Conservation (phyloP, 2,888 invertebrate species). For the Boloria selene region DNA sequence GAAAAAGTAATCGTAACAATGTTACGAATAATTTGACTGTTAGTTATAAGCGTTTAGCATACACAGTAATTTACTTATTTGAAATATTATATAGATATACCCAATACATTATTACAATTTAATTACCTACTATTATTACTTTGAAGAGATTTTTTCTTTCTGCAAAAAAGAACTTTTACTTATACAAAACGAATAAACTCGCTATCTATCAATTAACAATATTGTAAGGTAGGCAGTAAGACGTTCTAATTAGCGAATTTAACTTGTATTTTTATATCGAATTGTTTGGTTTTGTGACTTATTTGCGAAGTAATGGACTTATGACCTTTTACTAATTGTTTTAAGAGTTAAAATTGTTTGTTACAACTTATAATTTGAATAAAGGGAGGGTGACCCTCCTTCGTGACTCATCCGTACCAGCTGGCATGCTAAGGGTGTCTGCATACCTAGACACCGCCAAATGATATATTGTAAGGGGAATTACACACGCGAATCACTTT, state of each 20-base stretch:
- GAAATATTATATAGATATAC: too few relatives aligned
- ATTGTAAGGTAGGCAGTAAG: background rate
- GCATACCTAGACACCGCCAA: constrained; percentile 38
- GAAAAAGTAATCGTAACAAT: too few relatives aligned
- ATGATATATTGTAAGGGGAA: constrained; percentile 38
- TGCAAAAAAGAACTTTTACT: too few relatives aligned
- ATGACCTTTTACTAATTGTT: constrained; percentile 11
- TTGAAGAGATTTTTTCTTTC: too few relatives aligned
- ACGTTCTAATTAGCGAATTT: constrained; percentile 23
- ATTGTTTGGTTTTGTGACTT: constrained; percentile 32
- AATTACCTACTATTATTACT: too few relatives aligned
- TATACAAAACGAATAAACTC: too few relatives aligned
- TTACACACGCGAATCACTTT: constrained; percentile 38
- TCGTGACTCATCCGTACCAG: constrained; percentile 42
- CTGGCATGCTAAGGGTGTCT: constrained; percentile 40
- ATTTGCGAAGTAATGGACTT: constrained; percentile 11
- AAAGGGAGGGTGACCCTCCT: constrained; percentile 40
- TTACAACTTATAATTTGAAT: constrained; percentile 22
- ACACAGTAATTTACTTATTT: too few relatives aligned
- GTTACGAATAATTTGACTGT: too few relatives aligned
- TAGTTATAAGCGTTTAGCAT: too few relatives aligned
- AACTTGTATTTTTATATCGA: constrained; percentile 16
- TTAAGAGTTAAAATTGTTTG: constrained; percentile 32
- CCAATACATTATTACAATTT: too few relatives aligned
- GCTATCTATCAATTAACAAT: background rate